Evolutionary conservation across 2,797 vertebrate species (phyloP).

Genomic region (Babyrousa celebensis): DNA sequence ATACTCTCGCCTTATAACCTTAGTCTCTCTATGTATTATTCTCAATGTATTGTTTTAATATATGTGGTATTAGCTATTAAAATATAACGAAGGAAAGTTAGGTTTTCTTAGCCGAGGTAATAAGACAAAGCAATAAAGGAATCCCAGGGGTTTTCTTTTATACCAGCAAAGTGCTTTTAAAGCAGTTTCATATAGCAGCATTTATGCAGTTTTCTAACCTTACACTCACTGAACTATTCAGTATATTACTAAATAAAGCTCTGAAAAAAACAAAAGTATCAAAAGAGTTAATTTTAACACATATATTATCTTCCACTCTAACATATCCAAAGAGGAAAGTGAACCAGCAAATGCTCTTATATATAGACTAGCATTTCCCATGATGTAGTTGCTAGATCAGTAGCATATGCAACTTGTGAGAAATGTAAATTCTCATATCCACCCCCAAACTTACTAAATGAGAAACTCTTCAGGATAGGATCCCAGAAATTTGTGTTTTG

Average conservation of each 20-base stretch:
- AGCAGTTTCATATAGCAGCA: not conserved
- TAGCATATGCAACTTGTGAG: not conserved
- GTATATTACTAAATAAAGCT: conserved; percentile 13
- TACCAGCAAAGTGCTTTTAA: conserved; percentile 38
- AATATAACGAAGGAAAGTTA: conserved; percentile 60
- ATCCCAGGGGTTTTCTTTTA: conserved; percentile 27
- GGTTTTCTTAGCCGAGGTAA: conserved; percentile 54
- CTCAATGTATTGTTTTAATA: conserved; percentile 69
- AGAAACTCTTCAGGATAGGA: not conserved
- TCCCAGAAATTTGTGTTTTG: not conserved
- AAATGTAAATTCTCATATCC: not conserved
- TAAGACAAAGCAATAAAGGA: conserved; percentile 27
- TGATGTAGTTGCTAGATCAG: not conserved
- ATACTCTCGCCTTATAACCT: not conserved
- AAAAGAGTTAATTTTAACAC: conserved; percentile 52
- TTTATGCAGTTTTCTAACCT: conserved; percentile 41
- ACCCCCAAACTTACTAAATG: not conserved
- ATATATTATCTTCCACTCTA: not conserved
- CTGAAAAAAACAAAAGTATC: not conserved
- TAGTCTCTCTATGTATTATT: not conserved
- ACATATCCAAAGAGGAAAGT: not conserved
- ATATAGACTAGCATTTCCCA: not conserved
- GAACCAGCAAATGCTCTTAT: not conserved
- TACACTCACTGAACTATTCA: not conserved
- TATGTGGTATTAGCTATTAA: conserved; percentile 57